Evolutionary conservation across 1,140 invertebrate genomes (phyloP).

Genomic region (Dendroctonus ponderosae): DNA sequence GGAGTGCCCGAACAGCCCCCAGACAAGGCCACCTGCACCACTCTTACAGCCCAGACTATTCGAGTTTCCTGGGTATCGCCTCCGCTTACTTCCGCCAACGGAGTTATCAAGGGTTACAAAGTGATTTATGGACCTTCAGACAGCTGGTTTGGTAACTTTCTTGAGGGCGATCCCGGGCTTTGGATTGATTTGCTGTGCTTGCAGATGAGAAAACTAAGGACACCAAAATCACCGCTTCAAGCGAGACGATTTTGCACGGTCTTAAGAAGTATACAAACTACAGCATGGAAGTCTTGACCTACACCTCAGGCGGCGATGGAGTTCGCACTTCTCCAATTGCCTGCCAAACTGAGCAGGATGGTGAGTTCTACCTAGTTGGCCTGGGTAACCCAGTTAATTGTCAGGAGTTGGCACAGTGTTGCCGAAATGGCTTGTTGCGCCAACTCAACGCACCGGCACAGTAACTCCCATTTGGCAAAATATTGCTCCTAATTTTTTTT

Average conservation of each 20-base stretch:
- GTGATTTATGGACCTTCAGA: slow-evolving; percentile 92
- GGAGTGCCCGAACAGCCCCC: slow-evolving; percentile 91
- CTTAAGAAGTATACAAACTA: slow-evolving; percentile 96
- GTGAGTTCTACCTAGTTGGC: slow-evolving; percentile 57
- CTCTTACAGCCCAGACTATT: slow-evolving; percentile 89
- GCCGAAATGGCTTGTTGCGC: too few relatives aligned
- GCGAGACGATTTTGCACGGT: slow-evolving; percentile 88
- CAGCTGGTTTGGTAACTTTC: slow-evolving; percentile 80
- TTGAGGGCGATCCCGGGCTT: not conserved
- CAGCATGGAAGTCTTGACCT: slow-evolving; percentile 93
- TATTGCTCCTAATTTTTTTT: too few relatives aligned
- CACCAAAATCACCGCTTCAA: slow-evolving; percentile 86
- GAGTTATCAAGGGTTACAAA: slow-evolving; percentile 94
- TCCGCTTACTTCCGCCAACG: slow-evolving; percentile 84
- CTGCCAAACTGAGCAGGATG: slow-evolving; percentile 93
- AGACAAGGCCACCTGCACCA: slow-evolving; percentile 86
- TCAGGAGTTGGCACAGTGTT: too few relatives aligned
- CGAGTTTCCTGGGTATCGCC: slow-evolving; percentile 91
- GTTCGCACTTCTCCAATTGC: slow-evolving; percentile 86
- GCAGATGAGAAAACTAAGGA: slow-evolving; percentile 87
- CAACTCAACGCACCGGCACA: too few relatives aligned
- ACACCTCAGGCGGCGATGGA: slow-evolving; percentile 93
- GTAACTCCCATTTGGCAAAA: too few relatives aligned
- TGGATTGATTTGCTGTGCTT: slow-evolving; percentile 19
- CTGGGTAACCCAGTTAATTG: too few relatives aligned